These are phyloP conservation scores for Caerostris darwini DNA, from an alignment of 1,140 invertebrate species.

Conservation along the genomic window DNA sequence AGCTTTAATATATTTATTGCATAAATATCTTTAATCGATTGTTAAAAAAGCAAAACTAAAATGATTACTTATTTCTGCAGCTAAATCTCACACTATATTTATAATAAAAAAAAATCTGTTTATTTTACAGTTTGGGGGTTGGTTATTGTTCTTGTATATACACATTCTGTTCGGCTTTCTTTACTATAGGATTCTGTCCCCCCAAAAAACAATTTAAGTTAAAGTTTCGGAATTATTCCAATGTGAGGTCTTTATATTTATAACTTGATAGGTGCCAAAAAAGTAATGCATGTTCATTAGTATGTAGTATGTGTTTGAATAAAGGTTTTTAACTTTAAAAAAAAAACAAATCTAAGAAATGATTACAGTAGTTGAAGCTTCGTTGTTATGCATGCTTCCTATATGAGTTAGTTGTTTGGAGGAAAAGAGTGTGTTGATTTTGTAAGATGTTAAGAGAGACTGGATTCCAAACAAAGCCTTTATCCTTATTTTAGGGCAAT, in stretches of 20 bases:
- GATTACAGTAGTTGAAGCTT: background rate
- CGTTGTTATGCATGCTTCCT: slow-evolving; percentile 43
- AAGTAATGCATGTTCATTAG: slow-evolving; percentile 34
- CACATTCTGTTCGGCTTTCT: background rate
- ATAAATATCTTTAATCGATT: too few relatives aligned
- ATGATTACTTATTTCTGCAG: too few relatives aligned
- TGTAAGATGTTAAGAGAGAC: slow-evolving; percentile 58
- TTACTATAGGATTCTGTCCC: background rate
- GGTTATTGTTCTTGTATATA: too few relatives aligned
- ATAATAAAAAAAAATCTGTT: too few relatives aligned
- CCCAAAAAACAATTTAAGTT: background rate
- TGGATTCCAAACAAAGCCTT: slow-evolving; percentile 57
- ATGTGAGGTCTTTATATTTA: background rate
- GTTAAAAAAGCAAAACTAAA: too few relatives aligned
- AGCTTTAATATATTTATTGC: too few relatives aligned
- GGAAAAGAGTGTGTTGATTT: slow-evolving; percentile 34
- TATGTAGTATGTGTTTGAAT: background rate
- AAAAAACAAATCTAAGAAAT: background rate
- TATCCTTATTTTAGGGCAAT: slow-evolving; percentile 77
- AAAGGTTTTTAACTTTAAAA: background rate
- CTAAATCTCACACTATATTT: too few relatives aligned
- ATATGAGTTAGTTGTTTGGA: slow-evolving; percentile 29
- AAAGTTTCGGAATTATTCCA: background rate
- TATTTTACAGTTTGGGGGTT: too few relatives aligned
- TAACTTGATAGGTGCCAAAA: background rate